These are phyloP conservation scores for Toxonevra muliebris DNA, from an alignment of 2,888 invertebrate species.

Conservation along the genomic window DNA sequence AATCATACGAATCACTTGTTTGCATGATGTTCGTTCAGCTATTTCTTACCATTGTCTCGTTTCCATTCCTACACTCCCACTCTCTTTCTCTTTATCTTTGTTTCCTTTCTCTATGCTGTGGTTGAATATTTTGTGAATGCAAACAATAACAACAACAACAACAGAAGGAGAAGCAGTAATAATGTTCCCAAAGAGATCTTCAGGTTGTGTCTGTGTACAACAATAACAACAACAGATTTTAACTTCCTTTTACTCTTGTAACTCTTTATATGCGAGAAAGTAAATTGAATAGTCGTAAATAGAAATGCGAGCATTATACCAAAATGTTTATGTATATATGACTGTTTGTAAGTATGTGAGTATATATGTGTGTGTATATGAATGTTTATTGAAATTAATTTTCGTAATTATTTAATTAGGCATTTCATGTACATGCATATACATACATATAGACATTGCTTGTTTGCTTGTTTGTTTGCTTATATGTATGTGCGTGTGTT, in stretches of 20 bases:
- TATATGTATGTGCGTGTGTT: neutral
- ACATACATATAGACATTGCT: neutral
- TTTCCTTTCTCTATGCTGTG: constrained; percentile 10
- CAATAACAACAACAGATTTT: no score
- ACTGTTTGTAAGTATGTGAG: neutral
- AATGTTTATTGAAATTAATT: constrained; percentile 23
- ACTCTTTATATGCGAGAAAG: no score
- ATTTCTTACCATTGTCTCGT: no score
- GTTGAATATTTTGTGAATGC: constrained; percentile 33
- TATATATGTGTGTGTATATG: neutral
- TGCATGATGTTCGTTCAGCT: neutral
- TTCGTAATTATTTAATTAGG: constrained; percentile 28
- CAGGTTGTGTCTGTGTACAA: no score
- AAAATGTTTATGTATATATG: neutral
- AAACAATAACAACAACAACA: neutral
- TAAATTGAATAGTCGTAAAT: no score
- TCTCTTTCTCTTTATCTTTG: no score
- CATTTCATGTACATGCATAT: neutral
- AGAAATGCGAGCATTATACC: no score
- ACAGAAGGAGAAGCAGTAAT: neutral
- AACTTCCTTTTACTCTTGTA: no score
- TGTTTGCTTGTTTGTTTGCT: neutral
- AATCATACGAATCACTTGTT: constrained; percentile 41
- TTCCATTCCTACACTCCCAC: no score
- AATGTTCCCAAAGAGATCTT: neutral